Percentiles rank a stretch among this genome's conserved stretches.
phyloP scores from a whole-genome alignment of 2,113 vertebrate species.

The Potamarius usumacintae region DNA sequence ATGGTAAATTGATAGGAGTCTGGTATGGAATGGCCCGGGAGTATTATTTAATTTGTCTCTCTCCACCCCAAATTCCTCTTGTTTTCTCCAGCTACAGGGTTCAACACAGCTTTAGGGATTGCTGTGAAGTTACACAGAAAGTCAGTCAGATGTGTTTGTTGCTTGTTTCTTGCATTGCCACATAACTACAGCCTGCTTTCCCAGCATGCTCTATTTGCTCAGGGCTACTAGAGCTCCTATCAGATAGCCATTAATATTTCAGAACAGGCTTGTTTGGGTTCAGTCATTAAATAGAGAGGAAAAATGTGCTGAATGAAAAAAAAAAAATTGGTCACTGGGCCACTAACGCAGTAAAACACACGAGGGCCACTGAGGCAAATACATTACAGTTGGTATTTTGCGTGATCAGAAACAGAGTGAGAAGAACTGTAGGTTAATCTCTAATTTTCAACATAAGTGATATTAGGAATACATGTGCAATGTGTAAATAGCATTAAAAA shows the following conservation, averaged over 20 bases:
- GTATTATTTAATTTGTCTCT: constrained; percentile 8
- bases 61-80: constrained; percentile 1
- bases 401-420: neutral
- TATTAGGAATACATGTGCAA: constrained; percentile 1
- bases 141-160: neutral
- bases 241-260: constrained; percentile 53
- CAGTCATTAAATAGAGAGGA: constrained; percentile 42
- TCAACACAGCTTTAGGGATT: neutral
- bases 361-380: neutral
- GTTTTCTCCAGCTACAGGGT: neutral
- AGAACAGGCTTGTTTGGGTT: constrained; percentile 26
- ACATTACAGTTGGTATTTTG: neutral
- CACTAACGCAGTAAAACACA: neutral
- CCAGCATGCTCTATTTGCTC: constrained; percentile 24
- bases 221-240: constrained; percentile 9
- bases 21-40: neutral
- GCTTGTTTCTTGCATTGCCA: constrained; percentile 18
- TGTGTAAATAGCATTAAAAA: constrained; percentile 32
- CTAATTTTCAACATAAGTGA: neutral
- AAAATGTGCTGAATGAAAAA: constrained; percentile 11
- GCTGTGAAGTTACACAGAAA: neutral
- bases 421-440: neutral
- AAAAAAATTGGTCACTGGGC: constrained; percentile 30
- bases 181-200: constrained; percentile 31
- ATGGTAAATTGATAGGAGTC: neutral